Evolutionary conservation across 1,140 invertebrate genomes (phyloP).

Genomic region (Magallana gigas): DNA sequence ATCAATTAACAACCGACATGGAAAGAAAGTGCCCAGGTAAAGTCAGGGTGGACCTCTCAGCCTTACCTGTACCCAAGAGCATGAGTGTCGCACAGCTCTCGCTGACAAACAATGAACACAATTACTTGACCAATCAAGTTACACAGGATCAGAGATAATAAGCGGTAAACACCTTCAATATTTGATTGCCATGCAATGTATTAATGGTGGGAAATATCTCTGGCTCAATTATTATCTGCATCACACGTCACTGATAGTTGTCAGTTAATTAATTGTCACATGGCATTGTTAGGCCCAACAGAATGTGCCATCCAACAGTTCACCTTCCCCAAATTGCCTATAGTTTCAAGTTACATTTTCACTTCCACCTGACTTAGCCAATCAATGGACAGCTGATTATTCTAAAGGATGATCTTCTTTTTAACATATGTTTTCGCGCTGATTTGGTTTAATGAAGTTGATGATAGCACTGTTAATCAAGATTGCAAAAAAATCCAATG

Average conservation of each 20-base stretch:
- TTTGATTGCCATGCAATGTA: constrained; percentile 37
- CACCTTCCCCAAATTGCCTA: constrained; percentile 26
- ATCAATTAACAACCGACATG: constrained; percentile 23
- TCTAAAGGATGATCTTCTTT: not conserved
- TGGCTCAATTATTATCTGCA: constrained; percentile 26
- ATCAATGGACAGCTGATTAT: not conserved
- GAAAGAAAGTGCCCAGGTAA: constrained; percentile 19
- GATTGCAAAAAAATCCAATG: too few species aligned
- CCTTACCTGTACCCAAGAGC: not conserved
- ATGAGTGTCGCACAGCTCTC: constrained; percentile 17
- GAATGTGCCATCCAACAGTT: constrained; percentile 30
- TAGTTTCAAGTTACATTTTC: constrained; percentile 23
- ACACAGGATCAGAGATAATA: constrained; percentile 31
- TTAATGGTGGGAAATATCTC: constrained; percentile 32
- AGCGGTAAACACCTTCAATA: constrained; percentile 34
- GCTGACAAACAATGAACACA: constrained; percentile 34
- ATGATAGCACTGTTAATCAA: too few species aligned
- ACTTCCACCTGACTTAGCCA: constrained; percentile 1
- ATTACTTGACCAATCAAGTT: constrained; percentile 31
- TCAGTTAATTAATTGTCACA: constrained; percentile 37
- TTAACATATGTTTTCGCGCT: too few species aligned
- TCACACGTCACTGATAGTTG: constrained; percentile 33
- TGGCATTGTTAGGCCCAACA: constrained; percentile 26
- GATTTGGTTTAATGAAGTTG: too few species aligned
- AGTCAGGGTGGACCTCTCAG: constrained; percentile 14